Evolutionary conservation across 2,797 vertebrate species (phyloP).

Genomic region (Enteromius anoplus): DNA sequence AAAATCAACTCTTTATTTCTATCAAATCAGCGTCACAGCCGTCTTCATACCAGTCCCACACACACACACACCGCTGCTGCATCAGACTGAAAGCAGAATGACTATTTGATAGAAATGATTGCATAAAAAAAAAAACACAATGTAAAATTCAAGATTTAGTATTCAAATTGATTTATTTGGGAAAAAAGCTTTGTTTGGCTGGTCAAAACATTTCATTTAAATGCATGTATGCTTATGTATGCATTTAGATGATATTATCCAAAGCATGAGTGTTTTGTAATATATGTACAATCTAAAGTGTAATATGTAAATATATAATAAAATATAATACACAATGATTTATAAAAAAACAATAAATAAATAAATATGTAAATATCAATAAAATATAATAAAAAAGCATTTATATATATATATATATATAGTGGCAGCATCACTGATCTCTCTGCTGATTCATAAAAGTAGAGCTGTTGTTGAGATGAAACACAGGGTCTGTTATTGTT

Average conservation of each 20-base stretch:
- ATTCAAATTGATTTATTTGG: not conserved
- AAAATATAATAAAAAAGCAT: not conserved
- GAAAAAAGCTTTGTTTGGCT: not conserved
- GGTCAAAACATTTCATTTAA: not conserved
- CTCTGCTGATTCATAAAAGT: not conserved
- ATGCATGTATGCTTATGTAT: not conserved
- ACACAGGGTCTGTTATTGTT: not conserved
- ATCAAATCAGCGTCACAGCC: slow-evolving; percentile 73
- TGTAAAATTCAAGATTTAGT: not conserved
- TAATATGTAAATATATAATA: not conserved
- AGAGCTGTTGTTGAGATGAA: not conserved
- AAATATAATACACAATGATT: not conserved
- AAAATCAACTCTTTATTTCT: slow-evolving; percentile 57
- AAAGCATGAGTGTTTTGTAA: not conserved
- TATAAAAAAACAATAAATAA: not conserved
- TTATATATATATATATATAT: too few species aligned
- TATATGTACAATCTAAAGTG: not conserved
- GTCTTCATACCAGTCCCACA: not conserved
- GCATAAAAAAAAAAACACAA: not conserved
- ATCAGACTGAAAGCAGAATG: slow-evolving; percentile 97
- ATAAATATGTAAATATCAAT: not conserved
- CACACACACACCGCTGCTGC: slow-evolving; percentile 79
- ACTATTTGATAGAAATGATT: slow-evolving; percentile 62
- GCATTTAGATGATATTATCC: not conserved
- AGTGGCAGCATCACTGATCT: not conserved